Base-by-base conservation (phyloP, 2,888 invertebrate genomes). In the Cremastinae sp. region DNA sequence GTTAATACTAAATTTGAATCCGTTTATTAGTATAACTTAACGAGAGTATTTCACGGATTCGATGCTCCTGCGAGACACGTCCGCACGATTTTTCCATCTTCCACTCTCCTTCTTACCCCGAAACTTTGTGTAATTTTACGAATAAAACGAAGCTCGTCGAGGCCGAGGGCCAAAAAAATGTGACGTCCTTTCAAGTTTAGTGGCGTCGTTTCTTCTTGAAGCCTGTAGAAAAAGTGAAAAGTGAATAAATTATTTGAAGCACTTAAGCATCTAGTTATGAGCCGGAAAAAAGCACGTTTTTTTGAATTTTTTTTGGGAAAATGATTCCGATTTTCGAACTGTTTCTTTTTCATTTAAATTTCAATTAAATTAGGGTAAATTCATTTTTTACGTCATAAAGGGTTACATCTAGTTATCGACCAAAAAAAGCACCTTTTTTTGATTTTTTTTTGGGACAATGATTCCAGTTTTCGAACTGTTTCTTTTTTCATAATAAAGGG, bases 141-240 rank as follows among this genome's bases (percentile, higher is more conserved):
- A 73, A 71, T 74, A 55, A 61, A 78, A 64, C 73, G 78, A 59
- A 70, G 56, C 74, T 74, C 74, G 74, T 69, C 65, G 72, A 68
- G 71, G 62, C 68, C 51, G 59, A 76, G 74, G 56, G 43, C 47
- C 69, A 47, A 56, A 68, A 61, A 55, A 39, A 53, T 12, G n/a
- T 37, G 39, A 49, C 65, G 35, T 69, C 47, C 47, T 22, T 35
- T 45, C n/a, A 9, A 56, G 78, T 80, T 86, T 88, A 89, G 75
- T 87, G 88, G 81, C 85, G 86, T 80, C 89, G 86, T 83, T 88
- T 90, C 85, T 89, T 90, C 84, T 89, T 90, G 82, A 89, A 89
- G 87, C 87, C 90, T 90, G 61, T 28, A 65, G 64, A 71, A 58
- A 56, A 51, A 20, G 47, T 28, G 28, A 58, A 20, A 14, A 22